These are phyloP conservation scores for Hystrix brachyura DNA, from an alignment of 2,113 vertebrate species.

Conservation along the genomic window DNA sequence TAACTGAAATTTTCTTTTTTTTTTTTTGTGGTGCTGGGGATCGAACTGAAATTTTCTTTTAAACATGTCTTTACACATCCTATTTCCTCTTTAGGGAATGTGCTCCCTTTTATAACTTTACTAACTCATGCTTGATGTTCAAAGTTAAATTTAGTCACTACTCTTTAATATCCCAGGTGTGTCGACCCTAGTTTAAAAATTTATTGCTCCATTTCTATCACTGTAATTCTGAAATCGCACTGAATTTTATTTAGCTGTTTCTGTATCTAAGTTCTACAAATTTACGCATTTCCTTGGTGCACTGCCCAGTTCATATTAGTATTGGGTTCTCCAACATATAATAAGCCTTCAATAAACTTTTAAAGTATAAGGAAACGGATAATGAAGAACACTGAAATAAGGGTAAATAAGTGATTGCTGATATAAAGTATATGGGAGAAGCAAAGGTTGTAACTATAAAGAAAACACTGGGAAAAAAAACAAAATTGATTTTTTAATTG, in stretches of 20 bases:
- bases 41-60: slow-evolving; percentile 21
- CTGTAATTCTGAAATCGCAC: background rate
- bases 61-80: background rate
- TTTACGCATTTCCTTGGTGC: background rate
- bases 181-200: background rate
- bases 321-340: background rate
- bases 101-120: background rate
- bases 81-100: background rate
- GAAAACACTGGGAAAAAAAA: background rate
- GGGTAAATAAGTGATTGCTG: background rate
- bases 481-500: background rate
- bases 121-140: background rate
- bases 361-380: background rate
- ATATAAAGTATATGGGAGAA: background rate
- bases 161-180: background rate
- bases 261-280: background rate
- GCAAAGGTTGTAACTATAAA: background rate
- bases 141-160: background rate
- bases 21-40: no score
- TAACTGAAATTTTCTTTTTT: no score
- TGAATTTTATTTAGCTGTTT: background rate
- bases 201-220: background rate
- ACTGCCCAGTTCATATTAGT: background rate
- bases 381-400: background rate
- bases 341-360: background rate